Percentiles rank a stretch among this genome's conserved stretches.
phyloP scores from a whole-genome alignment of 2,888 invertebrate genomes.

The Capitulum mitella region DNA sequence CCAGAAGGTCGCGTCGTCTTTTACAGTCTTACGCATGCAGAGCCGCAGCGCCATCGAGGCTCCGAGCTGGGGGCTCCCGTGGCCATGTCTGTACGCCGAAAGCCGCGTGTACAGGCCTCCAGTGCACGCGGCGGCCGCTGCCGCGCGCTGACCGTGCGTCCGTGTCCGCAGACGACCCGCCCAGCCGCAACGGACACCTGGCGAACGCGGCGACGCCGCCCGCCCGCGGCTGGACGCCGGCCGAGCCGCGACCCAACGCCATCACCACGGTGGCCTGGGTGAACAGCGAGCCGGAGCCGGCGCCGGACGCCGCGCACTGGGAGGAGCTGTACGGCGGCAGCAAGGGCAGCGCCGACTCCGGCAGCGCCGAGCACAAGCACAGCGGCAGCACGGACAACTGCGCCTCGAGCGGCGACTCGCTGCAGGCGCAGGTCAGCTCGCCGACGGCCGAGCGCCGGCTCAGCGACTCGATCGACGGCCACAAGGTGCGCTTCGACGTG shows the following conservation, averaged over 20 bases:
- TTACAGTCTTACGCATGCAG: no score
- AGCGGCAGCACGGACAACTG: constrained; percentile 26
- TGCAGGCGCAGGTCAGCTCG: not conserved
- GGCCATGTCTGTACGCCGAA: no score
- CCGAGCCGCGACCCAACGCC: constrained; percentile 13
- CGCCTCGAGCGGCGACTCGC: constrained; percentile 3
- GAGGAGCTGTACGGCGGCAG: constrained; percentile 26
- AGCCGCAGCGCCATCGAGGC: no score
- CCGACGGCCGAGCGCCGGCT: constrained; percentile 19
- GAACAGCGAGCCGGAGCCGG: constrained; percentile 28
- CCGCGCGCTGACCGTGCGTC: no score
- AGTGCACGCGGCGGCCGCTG: no score
- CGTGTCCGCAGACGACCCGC: not conserved
- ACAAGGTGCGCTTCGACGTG: constrained; percentile 44
- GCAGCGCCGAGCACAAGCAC: constrained; percentile 6
- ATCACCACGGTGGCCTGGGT: constrained; percentile 19
- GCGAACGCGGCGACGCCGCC: not conserved
- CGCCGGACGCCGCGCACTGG: constrained; percentile 23
- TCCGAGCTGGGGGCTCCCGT: no score
- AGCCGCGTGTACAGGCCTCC: no score
- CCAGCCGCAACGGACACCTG: not conserved
- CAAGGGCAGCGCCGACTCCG: constrained; percentile 21
- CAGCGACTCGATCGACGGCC: constrained; percentile 44
- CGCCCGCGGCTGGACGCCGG: not conserved
- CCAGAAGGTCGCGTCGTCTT: no score